Conservation (phyloP, 2,888 invertebrate species). For the Noctua janthe region DNA sequence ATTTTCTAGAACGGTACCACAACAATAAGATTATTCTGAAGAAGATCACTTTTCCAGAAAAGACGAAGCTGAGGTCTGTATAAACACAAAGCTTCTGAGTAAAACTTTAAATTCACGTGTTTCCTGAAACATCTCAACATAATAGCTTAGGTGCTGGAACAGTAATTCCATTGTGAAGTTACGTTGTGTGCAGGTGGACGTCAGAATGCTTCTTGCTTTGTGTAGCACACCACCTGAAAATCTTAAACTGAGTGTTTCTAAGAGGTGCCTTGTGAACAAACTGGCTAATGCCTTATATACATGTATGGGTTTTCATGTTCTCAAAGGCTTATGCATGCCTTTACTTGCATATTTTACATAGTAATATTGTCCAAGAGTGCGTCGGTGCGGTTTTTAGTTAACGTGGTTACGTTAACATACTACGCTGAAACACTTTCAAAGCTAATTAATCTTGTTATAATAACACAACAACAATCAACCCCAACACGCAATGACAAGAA, state of each 20-base stretch:
- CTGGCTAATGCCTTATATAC: conserved; percentile 52
- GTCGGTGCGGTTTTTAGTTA: not conserved
- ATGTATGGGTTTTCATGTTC: conserved; percentile 37
- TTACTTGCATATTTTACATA: conserved; percentile 51
- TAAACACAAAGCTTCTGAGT: conserved; percentile 51
- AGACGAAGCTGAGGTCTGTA: conserved; percentile 34
- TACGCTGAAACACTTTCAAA: not conserved
- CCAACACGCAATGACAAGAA: conserved; percentile 18
- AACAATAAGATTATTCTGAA: conserved; percentile 32
- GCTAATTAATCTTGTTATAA: conserved; percentile 12
- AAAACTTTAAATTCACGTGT: conserved; percentile 62
- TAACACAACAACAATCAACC: conserved; percentile 19
- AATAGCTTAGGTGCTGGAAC: conserved; percentile 60
- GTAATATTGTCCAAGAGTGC: conserved; percentile 11
- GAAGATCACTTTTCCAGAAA: conserved; percentile 26
- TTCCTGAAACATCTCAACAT: conserved; percentile 61
- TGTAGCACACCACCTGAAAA: conserved; percentile 66
- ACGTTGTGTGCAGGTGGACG: conserved; percentile 62
- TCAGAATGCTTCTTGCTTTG: conserved; percentile 70
- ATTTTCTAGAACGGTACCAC: not conserved
- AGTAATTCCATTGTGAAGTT: conserved; percentile 68
- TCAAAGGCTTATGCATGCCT: conserved; percentile 54
- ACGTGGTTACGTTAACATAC: not conserved
- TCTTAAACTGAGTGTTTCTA: conserved; percentile 59
- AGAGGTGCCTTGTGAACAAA: conserved; percentile 57